Conservation (phyloP, 2,888 invertebrate species). For the Rhagophthalmus giganteus region DNA sequence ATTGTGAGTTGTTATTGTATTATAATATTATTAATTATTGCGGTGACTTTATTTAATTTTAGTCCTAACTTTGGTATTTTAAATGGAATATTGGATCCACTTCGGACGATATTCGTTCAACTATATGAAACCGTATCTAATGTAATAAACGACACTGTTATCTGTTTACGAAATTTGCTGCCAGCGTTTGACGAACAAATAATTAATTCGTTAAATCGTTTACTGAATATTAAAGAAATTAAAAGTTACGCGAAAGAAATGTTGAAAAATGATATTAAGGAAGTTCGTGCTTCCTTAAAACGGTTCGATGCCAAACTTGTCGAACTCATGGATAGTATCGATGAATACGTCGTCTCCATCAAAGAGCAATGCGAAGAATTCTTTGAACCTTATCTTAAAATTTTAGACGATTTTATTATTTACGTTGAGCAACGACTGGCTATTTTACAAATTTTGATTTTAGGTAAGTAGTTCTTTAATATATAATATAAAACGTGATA, state of each 20-base stretch:
- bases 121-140: no score
- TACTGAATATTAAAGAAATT: no score
- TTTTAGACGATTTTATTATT: constrained; percentile 35
- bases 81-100: constrained; percentile 1
- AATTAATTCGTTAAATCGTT: no score
- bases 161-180: no score
- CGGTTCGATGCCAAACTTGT: constrained; percentile 30
- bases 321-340: constrained; percentile 29
- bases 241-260: constrained; percentile 34
- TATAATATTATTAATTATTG: no score
- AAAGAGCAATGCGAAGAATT: constrained; percentile 29
- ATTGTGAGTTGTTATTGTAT: constrained; percentile 25
- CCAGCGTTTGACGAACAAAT: no score
- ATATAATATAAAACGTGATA: no score
- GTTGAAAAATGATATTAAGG: constrained; percentile 32
- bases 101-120: constrained; percentile 3
- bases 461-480: constrained; percentile 36
- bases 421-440: constrained; percentile 36
- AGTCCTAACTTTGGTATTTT: constrained; percentile 6
- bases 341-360: constrained; percentile 25
- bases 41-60: no score
- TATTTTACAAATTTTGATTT: constrained; percentile 34
- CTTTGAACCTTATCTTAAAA: constrained; percentile 35
- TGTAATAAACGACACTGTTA: no score
- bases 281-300: constrained; percentile 32